Conservation (phyloP, 2,113 vertebrate species). For the Podilymbus podiceps region DNA sequence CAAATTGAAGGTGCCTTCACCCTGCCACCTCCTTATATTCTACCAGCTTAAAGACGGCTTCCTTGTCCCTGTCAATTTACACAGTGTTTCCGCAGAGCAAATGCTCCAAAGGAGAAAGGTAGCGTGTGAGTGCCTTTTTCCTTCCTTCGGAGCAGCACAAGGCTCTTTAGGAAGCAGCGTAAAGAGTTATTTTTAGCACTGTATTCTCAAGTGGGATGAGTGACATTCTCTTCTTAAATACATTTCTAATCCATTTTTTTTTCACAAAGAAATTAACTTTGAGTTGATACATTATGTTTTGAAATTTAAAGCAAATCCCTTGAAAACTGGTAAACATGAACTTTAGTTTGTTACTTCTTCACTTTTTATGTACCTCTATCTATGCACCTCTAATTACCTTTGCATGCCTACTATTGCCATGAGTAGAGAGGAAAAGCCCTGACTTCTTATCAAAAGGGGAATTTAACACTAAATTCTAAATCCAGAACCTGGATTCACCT, state of each 20-base stretch:
- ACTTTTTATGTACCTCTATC: background rate
- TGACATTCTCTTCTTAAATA: background rate
- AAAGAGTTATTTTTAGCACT: slow-evolving; percentile 1
- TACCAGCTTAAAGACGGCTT: slow-evolving; percentile 7
- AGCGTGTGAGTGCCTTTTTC: background rate
- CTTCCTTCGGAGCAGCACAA: background rate
- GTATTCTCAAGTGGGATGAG: background rate
- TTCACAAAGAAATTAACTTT: background rate
- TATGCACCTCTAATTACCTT: background rate
- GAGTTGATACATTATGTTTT: background rate
- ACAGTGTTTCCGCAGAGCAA: slow-evolving; percentile 2
- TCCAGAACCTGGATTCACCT: background rate
- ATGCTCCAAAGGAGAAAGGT: background rate
- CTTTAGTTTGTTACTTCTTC: background rate
- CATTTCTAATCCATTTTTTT: background rate
- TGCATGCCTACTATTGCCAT: background rate
- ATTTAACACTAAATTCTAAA: background rate
- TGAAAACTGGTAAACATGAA: background rate
- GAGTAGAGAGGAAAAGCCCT: background rate
- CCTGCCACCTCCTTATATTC: slow-evolving; percentile 28
- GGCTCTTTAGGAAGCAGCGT: background rate
- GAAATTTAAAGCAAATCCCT: background rate
- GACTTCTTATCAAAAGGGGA: background rate
- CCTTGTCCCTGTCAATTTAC: background rate
- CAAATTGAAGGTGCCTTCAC: slow-evolving; percentile 55